Percentiles rank a stretch among this genome's conserved stretches.
Conservation (phyloP, 2,888 invertebrate genomes). For the Stegophylla sp. region DNA sequence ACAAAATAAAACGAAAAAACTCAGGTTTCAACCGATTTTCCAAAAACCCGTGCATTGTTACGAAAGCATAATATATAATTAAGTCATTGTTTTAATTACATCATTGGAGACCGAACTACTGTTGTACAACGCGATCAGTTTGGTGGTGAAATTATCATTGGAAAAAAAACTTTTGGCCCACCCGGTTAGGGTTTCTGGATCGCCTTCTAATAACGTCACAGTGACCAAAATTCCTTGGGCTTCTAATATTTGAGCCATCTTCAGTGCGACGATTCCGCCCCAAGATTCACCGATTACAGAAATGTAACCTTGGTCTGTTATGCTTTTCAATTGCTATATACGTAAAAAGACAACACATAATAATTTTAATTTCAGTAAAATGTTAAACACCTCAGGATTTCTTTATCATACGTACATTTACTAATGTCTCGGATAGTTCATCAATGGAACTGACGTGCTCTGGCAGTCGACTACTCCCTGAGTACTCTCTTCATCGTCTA, state of each 20-base stretch:
- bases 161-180: slow-evolving; percentile 17
- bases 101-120: not conserved
- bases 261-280: slow-evolving; percentile 70
- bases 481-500: too few species aligned
- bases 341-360: not conserved
- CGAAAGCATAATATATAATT: too few species aligned
- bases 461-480: too few species aligned
- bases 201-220: slow-evolving; percentile 58
- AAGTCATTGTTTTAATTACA: slow-evolving; percentile 10
- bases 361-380: too few species aligned
- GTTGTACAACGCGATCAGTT: not conserved
- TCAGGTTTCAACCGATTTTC: too few species aligned
- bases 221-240: slow-evolving; percentile 53
- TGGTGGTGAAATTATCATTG: not conserved
- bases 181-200: slow-evolving; percentile 32
- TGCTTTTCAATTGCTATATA: slow-evolving; percentile 17
- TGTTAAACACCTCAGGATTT: too few species aligned
- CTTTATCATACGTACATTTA: not conserved
- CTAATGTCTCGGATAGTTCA: slow-evolving; percentile 12
- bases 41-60: too few species aligned
- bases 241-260: slow-evolving; percentile 68
- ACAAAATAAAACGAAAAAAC: not conserved
- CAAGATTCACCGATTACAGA: slow-evolving; percentile 70
- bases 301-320: not conserved
- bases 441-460: not conserved